These are phyloP conservation scores for Champsocephalus gunnari DNA, from an alignment of 2,797 vertebrate genomes.

Conservation along the genomic window DNA sequence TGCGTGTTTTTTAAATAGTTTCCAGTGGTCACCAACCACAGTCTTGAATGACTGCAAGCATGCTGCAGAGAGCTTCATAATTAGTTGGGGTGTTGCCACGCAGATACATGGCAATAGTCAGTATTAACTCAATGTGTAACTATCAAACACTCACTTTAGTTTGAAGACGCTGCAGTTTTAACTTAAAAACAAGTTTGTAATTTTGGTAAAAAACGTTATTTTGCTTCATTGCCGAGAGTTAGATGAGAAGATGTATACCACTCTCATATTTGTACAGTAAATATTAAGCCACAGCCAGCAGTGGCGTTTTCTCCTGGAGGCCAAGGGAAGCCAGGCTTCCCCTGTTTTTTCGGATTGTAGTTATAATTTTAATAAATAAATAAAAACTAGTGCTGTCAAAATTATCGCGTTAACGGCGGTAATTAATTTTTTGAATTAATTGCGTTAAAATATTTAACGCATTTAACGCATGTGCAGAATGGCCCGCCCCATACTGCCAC, in stretches of 20 bases:
- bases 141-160: background rate
- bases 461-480: too few relatives aligned
- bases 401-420: too few relatives aligned
- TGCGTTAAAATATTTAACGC: too few relatives aligned
- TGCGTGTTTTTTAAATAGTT: conserved; percentile 2
- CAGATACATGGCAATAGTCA: background rate
- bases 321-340: too few relatives aligned
- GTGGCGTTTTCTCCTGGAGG: too few relatives aligned
- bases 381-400: too few relatives aligned
- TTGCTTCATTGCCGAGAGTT: background rate
- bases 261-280: background rate
- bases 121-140: background rate
- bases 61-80: background rate
- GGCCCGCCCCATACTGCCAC: too few relatives aligned
- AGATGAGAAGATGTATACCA: background rate
- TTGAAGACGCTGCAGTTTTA: background rate
- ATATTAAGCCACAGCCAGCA: too few relatives aligned
- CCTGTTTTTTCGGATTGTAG: too few relatives aligned
- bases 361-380: too few relatives aligned
- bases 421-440: too few relatives aligned
- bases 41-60: background rate
- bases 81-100: background rate
- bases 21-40: conserved; percentile 6
- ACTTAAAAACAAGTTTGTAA: background rate
- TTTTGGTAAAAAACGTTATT: background rate